Evolutionary conservation across 2,797 vertebrate genomes (phyloP).

Genomic region (Gadopsis bispinosus): DNA sequence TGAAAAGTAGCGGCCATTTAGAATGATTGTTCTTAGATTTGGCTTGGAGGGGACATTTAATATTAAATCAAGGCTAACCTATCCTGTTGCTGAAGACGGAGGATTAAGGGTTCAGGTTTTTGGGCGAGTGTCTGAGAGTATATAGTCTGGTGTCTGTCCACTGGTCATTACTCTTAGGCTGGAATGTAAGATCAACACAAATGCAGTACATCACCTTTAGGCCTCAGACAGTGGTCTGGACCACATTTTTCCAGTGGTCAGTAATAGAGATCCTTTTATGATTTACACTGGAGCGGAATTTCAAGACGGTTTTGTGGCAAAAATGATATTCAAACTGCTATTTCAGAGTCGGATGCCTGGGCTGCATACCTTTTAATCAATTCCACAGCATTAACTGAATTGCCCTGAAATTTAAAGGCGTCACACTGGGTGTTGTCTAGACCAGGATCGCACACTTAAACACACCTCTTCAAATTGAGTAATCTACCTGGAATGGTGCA

Average conservation of each 20-base stretch:
- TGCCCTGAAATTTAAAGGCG: conserved; percentile 37
- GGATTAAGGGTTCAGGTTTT: conserved; percentile 71
- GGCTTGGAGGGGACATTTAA: conserved; percentile 60
- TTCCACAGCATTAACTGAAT: conserved; percentile 58
- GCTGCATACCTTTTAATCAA: conserved; percentile 48
- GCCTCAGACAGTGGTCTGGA: conserved; percentile 69
- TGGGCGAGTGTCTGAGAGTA: conserved; percentile 52
- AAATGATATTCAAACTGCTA: conserved; percentile 37
- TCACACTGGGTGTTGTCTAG: conserved; percentile 63
- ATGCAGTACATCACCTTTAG: conserved; percentile 66
- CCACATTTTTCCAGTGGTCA: conserved; percentile 65
- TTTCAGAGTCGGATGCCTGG: conserved; percentile 24
- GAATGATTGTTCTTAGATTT: conserved; percentile 62
- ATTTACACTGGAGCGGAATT: conserved; percentile 53
- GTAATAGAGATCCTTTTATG: conserved; percentile 52
- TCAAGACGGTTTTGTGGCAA: conserved; percentile 41
- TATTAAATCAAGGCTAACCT: conserved; percentile 64
- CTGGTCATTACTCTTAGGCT: conserved; percentile 61
- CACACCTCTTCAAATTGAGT: conserved; percentile 29
- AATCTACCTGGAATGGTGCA: conserved; percentile 29
- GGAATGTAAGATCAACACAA: conserved; percentile 68
- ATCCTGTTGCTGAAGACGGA: conserved; percentile 65
- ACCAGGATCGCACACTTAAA: conserved; percentile 34
- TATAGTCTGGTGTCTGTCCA: conserved; percentile 63
- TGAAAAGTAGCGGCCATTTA: conserved; percentile 56